phyloP scores from a whole-genome alignment of 2,888 invertebrate species.

The Zaprionus bogoriensis region DNA sequence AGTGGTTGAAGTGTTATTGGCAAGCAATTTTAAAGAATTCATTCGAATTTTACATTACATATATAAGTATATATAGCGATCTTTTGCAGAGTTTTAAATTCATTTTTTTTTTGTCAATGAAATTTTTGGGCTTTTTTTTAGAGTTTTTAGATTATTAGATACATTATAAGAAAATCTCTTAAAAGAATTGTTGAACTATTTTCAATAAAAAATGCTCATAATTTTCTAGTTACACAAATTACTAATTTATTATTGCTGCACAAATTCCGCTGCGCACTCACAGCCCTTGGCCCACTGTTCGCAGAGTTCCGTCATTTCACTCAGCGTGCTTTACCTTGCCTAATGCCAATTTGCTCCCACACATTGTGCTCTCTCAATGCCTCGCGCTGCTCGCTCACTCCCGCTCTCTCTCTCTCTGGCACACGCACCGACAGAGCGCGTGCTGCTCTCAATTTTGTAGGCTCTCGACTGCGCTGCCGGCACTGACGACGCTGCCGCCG shows the following conservation, averaged over 20 bases:
- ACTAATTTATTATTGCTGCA: not conserved
- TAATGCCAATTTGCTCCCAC: constrained; percentile 15
- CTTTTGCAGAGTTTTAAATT: too few species aligned
- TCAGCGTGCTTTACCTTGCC: constrained; percentile 16
- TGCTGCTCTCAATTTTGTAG: constrained; percentile 33
- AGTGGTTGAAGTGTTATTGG: not conserved
- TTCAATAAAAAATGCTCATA: too few species aligned
- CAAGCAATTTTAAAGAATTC: too few species aligned
- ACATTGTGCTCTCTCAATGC: not conserved
- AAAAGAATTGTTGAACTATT: too few species aligned
- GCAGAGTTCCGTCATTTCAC: constrained; percentile 13
- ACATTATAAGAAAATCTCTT: too few species aligned
- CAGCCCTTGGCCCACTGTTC: not conserved
- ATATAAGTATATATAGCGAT: too few species aligned
- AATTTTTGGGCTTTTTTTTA: too few species aligned
- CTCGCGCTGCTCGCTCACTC: constrained; percentile 3
- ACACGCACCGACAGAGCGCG: constrained; percentile 12
- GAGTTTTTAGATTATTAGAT: too few species aligned
- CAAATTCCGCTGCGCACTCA: not conserved
- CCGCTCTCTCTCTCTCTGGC: not conserved
- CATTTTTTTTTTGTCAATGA: too few species aligned
- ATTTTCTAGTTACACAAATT: too few species aligned
- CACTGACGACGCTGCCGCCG: constrained; percentile 7
- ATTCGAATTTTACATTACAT: too few species aligned
- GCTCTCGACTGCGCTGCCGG: constrained; percentile 20